Base-by-base conservation (phyloP, 2,888 invertebrate genomes). In the Drosophila niveifrons region DNA sequence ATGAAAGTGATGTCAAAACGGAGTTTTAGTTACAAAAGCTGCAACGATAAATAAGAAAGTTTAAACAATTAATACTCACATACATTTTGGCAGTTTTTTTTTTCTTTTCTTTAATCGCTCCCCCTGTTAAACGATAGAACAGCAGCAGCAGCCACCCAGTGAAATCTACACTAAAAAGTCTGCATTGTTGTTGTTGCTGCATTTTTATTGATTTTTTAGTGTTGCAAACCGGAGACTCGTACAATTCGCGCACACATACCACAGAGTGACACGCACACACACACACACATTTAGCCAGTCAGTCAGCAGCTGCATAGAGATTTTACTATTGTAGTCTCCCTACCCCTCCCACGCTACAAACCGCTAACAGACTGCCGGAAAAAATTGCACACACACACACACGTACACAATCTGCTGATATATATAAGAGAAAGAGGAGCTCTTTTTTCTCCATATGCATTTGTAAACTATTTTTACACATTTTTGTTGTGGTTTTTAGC, bases 21-120 rank as follows among this genome's bases (percentile, higher is more conserved):
- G 92, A 92, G 92, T 91, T 92, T 92, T 91, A 92, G 92, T 92
- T 92, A 92, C 92, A 92, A 92, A 92, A 92, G 92, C 92, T 92
- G 89, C 57, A 90, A 90, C 72, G 66, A 73, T 43, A 75, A 65
- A 71, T 75, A 75, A 71, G 64, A 23, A 23, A 23, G 23, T 23
- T 79, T 62, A 10, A 71, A 61, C 44, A 78, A 71, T 79, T 73
- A 72, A 67, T 48, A 65, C 43, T 23, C 28, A 62, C 18, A 56
- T 59, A 47, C 44, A 47, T 46, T 43, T 39, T 48, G 46, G 36
- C 4, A 23, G 23, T 10, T 55, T 51, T 48, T 55, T 41, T 17
- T 55, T 51, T 48, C 52, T 41, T 17, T 31, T 46, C 55, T 62
- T 39, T 34, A 56, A 51, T 41, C 53, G 51, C 44, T 51, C 55